These are phyloP conservation scores for Oncorhynchus keta DNA, from an alignment of 2,113 vertebrate species.

Conservation along the genomic window DNA sequence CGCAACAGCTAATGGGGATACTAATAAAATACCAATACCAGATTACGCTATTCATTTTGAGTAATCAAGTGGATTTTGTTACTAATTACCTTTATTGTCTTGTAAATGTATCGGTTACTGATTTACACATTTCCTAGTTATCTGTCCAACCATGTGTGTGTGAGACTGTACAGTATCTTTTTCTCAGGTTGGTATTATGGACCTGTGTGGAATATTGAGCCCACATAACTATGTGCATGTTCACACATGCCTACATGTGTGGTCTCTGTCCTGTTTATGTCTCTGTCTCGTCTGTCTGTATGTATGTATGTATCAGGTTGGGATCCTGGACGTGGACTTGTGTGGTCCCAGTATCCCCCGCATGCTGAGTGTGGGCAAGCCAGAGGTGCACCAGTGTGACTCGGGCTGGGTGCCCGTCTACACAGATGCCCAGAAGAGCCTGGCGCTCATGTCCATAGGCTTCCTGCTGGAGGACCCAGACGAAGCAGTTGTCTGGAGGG, in stretches of 20 bases:
- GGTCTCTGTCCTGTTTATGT: neutral
- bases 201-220: no score
- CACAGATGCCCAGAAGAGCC: slow-evolving; percentile 76
- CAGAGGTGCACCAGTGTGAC: slow-evolving; percentile 89
- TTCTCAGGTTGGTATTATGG: neutral
- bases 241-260: neutral
- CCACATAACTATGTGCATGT: no score
- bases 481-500: slow-evolving; percentile 94
- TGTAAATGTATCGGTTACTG: no score
- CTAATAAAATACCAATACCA: no score
- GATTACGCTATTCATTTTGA: no score
- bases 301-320: slow-evolving; percentile 76
- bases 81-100: no score
- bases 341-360: slow-evolving; percentile 94
- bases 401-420: slow-evolving; percentile 91
- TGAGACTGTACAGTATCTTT: neutral
- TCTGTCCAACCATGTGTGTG: no score
- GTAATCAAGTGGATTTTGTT: no score
- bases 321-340: slow-evolving; percentile 91
- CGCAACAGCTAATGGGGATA: no score
- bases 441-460: slow-evolving; percentile 93
- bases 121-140: no score
- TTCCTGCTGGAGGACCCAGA: slow-evolving; percentile 90
- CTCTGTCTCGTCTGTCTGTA: neutral
- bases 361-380: slow-evolving; percentile 80